Evolutionary conservation across 2,797 vertebrate genomes (phyloP).

Genomic region (Bovichtus variegatus): DNA sequence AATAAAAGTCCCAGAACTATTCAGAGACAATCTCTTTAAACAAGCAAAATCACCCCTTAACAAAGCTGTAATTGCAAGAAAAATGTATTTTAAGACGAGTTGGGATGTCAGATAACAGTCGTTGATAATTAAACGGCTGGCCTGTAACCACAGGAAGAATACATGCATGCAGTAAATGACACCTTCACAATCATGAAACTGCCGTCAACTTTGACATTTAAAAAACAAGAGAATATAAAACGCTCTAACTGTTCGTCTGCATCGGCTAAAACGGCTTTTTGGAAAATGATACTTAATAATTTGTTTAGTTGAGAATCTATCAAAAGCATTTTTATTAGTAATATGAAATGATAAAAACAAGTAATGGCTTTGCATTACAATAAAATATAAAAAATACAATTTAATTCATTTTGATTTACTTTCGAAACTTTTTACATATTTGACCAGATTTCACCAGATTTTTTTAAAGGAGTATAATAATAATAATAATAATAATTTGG

Average conservation of each 20-base stretch:
- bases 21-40: too few relatives aligned
- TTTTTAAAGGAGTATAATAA: too few relatives aligned
- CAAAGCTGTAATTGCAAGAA: neutral
- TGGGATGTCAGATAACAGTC: too few relatives aligned
- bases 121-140: too few relatives aligned
- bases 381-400: neutral
- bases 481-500: neutral
- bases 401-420: too few relatives aligned
- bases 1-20: neutral
- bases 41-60: too few relatives aligned
- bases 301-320: neutral
- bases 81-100: too few relatives aligned
- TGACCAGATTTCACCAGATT: too few relatives aligned
- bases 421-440: too few relatives aligned
- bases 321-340: neutral
- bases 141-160: neutral
- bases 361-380: neutral
- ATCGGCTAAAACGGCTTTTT: neutral
- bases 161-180: rapidly evolving
- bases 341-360: neutral
- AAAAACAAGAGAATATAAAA: neutral
- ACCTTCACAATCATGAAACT: neutral
- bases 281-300: neutral
- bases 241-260: neutral
- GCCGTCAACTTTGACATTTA: slow-evolving; percentile 5